Base-by-base conservation (phyloP, 2,888 invertebrate genomes). In the Neria commutata region DNA sequence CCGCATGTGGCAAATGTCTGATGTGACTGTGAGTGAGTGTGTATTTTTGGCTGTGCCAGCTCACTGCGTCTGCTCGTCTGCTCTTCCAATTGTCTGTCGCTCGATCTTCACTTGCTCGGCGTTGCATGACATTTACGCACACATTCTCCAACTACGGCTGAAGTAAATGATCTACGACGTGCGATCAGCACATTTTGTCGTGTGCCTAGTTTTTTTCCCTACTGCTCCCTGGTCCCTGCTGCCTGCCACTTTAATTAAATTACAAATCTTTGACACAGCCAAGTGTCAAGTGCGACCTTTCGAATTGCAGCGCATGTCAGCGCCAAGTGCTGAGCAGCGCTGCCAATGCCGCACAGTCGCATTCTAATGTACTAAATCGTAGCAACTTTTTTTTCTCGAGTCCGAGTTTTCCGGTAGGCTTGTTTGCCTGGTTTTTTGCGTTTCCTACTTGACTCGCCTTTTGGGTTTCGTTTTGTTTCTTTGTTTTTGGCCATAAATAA, bases 91-190 rank as follows among this genome's bases (percentile, higher is more conserved):
- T 54, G 14, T 55, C 25, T 26, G 19, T 29, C 11, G 17, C 25
- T 56, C 54, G 58, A 50, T 61, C 55, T 37, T 37, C n/a, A 45
- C 60, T 66, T 65, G 67, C 66, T 60, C 67, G 62, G 54, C 66
- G 66, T 63, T 64, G 73, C 70, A 70, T 73, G 74, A 71, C 72
- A 72, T 71, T 74, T 72, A 66, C 72, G 69, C 63, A n/a, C 29
- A 10, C 19, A 29, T n/a, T n/a, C n/a, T n/a, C n/a, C n/a, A n/a
- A n/a, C n/a, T n/a, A n/a, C n/a, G n/a, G n/a, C n/a, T n/a, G n/a
- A n/a, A n/a, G 29, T 29, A 8, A 29, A 42, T 42, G 42, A 42
- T 19, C 3, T 42, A 42, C 42, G 42, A 42, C 21, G 42, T 42
- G 42, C 21, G 42, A 42, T 42, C 42, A n/a, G n/a, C n/a, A 42